Percentiles rank a stretch among this genome's conserved stretches.
phyloP scores from a whole-genome alignment of 2,888 invertebrate genomes.

The Busseola fusca region DNA sequence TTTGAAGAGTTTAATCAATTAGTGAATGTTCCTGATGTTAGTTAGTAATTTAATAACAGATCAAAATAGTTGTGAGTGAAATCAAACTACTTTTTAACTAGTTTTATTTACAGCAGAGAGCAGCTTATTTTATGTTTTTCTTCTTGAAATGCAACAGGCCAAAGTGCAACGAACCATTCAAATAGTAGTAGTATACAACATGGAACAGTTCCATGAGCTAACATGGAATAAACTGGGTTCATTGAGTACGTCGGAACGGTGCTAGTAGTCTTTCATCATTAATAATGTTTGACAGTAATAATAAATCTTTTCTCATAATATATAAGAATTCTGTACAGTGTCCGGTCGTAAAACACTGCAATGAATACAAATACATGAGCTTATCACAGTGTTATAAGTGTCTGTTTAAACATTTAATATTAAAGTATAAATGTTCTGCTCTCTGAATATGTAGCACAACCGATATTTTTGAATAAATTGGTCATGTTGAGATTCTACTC shows the following conservation, averaged over 20 bases:
- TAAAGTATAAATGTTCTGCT: constrained; percentile 56
- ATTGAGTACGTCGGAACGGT: constrained; percentile 19
- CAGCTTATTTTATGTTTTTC: constrained; percentile 61
- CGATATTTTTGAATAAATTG: constrained; percentile 5
- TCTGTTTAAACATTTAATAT: constrained; percentile 51
- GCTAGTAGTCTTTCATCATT: constrained; percentile 13
- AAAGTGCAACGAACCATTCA: constrained; percentile 19
- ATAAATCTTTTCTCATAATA: constrained; percentile 34
- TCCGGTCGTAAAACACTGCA: constrained; percentile 31
- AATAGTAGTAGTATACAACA: constrained; percentile 5
- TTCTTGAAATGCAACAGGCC: constrained; percentile 46
- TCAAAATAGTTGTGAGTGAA: constrained; percentile 74
- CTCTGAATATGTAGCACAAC: constrained; percentile 59
- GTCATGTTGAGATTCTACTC: neutral
- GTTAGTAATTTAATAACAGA: constrained; percentile 73
- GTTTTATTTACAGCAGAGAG: constrained; percentile 61
- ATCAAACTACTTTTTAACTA: constrained; percentile 62
- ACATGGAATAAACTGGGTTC: constrained; percentile 19
- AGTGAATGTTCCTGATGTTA: constrained; percentile 79
- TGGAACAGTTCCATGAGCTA: neutral
- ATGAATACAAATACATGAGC: constrained; percentile 58
- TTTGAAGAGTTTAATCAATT: constrained; percentile 72
- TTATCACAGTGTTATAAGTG: constrained; percentile 59
- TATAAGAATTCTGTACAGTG: constrained; percentile 35
- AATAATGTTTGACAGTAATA: constrained; percentile 30